Base-by-base conservation (phyloP, 2,113 vertebrate genomes). In the Numenius arquata region DNA sequence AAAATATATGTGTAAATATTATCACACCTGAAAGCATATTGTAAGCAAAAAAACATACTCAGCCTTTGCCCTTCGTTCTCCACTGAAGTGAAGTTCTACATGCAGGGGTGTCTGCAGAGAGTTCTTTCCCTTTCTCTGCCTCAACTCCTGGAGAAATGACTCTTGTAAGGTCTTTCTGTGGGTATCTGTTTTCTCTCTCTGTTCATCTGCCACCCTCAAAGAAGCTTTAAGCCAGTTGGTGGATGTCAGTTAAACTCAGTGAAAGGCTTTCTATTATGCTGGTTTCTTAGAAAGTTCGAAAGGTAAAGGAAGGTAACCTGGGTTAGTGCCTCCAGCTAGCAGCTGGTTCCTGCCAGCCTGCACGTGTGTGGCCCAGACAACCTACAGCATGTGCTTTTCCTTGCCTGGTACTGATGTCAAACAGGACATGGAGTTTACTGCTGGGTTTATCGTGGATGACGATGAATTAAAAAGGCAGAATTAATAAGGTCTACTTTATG, bases 251-350 rank as follows among this genome's bases (percentile, higher is more conserved):
- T n/a, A 55, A 70, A 72, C 43, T n/a, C 70, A 52, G 9, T 40
- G 48, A 89, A 78, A 68, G 22, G 7, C 29, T 80, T 41, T 73
- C 32, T 66, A 3, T 62, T 53, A 23, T 8, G 22, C 11, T 41
- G 22, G 8, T 12, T 40, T 94, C 61, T 94, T 92, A 68, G 65
- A 74, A 84, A 88, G 56, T 22, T 75, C n/a, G 61, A 43, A 68
- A 72, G 43, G 9, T 70, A 30, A 52, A 85, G 52, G 30, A 34
- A 65, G 9, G 23, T 48, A 56, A 29, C 4, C 3, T 48, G 36
- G 27, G n/a, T 73, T 43, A 72, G 15, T 43, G 34, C 15, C 61
- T 67, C 25, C 55, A 83, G 55, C 43, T 22, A 43, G 53, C 30
- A 76, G 23, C 58, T 90, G 9, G 5, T 23, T 90, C 47, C 61